Evolutionary conservation across 2,113 vertebrate genomes (phyloP).

Genomic region (Rhinoptilus africanus): DNA sequence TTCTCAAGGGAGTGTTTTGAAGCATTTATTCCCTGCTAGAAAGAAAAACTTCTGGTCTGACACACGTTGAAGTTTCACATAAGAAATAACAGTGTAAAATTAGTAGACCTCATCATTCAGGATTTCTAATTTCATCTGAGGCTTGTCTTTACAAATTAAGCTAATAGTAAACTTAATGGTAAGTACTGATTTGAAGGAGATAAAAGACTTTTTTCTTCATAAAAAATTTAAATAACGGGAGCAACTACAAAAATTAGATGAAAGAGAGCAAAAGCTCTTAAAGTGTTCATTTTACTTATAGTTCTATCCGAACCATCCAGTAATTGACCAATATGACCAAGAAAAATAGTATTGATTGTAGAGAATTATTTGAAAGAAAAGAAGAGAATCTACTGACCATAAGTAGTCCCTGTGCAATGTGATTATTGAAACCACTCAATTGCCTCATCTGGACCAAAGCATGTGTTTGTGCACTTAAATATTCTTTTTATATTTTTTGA

Average conservation of each 20-base stretch:
- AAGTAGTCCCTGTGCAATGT: not conserved
- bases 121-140: slow-evolving; percentile 23
- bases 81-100: slow-evolving; percentile 2
- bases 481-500: rapidly evolving
- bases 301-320: not conserved
- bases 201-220: not conserved
- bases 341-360: not conserved
- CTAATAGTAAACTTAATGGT: slow-evolving; percentile 12
- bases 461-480: not conserved
- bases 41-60: not conserved
- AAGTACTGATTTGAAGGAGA: slow-evolving; percentile 16
- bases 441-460: not conserved
- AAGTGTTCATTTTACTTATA: not conserved
- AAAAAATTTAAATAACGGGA: not conserved
- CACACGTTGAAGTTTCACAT: not conserved
- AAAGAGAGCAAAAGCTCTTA: not conserved
- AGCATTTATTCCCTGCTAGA: slow-evolving; percentile 5
- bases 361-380: not conserved
- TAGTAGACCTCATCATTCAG: not conserved
- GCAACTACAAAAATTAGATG: not conserved
- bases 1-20: slow-evolving; percentile 38
- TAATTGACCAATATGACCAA: not conserved
- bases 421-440: not conserved
- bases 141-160: slow-evolving; percentile 24
- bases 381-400: not conserved